These are phyloP conservation scores for Euleptes europaea DNA, from an alignment of 2,113 vertebrate genomes.

Conservation along the genomic window DNA sequence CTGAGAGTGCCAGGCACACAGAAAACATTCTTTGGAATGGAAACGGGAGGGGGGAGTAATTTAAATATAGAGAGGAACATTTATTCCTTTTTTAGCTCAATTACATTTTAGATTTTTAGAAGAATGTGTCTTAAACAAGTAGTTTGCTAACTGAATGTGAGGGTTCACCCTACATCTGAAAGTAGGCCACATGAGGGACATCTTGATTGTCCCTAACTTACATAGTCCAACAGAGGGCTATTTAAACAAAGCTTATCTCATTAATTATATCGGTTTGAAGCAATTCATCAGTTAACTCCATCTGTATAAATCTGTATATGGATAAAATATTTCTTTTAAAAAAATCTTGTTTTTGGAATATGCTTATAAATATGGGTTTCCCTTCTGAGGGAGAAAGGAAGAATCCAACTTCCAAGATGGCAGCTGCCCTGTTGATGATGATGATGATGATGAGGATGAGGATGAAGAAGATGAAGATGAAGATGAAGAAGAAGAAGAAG, in stretches of 20 bases:
- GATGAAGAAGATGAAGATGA: too few species aligned
- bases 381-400: background rate
- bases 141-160: background rate
- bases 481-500: too few species aligned
- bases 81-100: background rate
- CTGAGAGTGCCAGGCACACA: background rate
- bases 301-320: background rate
- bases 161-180: background rate
- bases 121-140: background rate
- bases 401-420: background rate
- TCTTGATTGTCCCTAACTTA: background rate
- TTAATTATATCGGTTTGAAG: background rate
- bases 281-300: background rate
- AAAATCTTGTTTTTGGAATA: background rate
- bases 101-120: background rate
- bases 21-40: background rate
- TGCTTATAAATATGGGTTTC: too few species aligned
- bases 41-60: background rate
- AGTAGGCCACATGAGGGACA: background rate
- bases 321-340: background rate
- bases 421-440: too few species aligned
- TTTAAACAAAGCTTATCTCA: background rate
- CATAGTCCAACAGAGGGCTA: background rate
- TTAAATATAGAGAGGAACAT: background rate
- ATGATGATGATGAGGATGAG: too few species aligned